These are phyloP conservation scores for Spermophilus dauricus DNA, from an alignment of 2,113 vertebrate genomes.

Conservation along the genomic window DNA sequence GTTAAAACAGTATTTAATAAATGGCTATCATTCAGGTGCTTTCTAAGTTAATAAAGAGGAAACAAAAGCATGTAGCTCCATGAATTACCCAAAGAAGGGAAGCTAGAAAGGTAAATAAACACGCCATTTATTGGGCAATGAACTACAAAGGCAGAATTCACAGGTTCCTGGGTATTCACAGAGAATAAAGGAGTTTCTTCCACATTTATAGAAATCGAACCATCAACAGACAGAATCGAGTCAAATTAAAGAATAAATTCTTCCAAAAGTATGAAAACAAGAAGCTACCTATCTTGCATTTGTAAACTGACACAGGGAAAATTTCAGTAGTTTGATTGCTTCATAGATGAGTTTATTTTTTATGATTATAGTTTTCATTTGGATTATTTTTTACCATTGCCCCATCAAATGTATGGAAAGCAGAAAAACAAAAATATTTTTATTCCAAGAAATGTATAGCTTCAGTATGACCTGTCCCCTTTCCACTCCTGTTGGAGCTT, in stretches of 20 bases:
- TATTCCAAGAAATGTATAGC: not conserved
- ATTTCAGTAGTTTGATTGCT: conserved; percentile 11
- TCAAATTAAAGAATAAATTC: not conserved
- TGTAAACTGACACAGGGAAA: not conserved
- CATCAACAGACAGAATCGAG: not conserved
- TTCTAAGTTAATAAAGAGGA: not conserved
- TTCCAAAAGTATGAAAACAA: not conserved
- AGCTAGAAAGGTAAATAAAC: not conserved
- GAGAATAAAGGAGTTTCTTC: not conserved
- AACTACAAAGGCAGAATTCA: not conserved
- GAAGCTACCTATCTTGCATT: not conserved
- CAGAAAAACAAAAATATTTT: not conserved
- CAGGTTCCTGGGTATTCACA: not conserved
- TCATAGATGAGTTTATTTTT: conserved; percentile 6
- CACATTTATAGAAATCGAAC: not conserved
- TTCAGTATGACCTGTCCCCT: not conserved
- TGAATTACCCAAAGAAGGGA: not conserved
- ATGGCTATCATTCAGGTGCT: not conserved
- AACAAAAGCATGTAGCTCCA: not conserved
- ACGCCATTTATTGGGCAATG: not conserved
- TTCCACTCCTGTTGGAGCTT: not conserved
- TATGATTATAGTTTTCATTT: not conserved
- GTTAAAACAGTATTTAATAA: not conserved
- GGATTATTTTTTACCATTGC: not conserved
- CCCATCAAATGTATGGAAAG: not conserved